Percentiles rank a stretch among this genome's conserved stretches.
phyloP scores from a whole-genome alignment of 2,797 vertebrate species.

The Sebastolobus altivelis region DNA sequence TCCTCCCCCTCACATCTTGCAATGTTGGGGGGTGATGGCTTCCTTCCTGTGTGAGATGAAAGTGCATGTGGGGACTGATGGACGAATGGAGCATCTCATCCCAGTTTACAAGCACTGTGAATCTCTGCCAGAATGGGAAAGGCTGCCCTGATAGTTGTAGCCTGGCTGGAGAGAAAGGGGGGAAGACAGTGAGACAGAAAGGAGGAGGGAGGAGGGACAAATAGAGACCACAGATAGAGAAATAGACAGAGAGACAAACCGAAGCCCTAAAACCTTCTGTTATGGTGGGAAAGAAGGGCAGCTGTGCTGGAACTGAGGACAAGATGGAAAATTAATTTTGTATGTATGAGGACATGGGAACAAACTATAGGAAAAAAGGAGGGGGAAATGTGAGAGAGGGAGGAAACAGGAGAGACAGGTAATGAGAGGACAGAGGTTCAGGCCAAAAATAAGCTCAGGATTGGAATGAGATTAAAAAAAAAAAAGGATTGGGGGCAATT shows the following conservation, averaged over 20 bases:
- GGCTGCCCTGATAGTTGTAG: conserved; percentile 40
- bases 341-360: conserved; percentile 46
- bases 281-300: conserved; percentile 25
- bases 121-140: conserved; percentile 47
- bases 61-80: conserved; percentile 18
- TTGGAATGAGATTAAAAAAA: conserved; percentile 40
- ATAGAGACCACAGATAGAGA: neutral
- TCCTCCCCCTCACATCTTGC: neutral
- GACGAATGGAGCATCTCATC: conserved; percentile 14
- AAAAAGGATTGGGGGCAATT: conserved; percentile 20
- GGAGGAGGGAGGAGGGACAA: neutral
- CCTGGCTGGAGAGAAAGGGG: conserved; percentile 24
- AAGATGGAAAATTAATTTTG: conserved; percentile 58
- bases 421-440: conserved; percentile 27
- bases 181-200: neutral
- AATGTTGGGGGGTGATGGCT: conserved; percentile 7
- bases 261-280: neutral
- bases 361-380: conserved; percentile 19
- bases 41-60: conserved; percentile 60
- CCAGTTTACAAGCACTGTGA: conserved; percentile 17
- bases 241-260: neutral
- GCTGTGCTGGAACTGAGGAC: conserved; percentile 47
- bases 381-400: conserved; percentile 5
- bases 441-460: conserved; percentile 19
- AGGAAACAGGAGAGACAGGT: conserved; percentile 47